A percentile compares a stretch with the other conserved stretches of the same genome.
Conservation (phyloP, 2,797 vertebrate species). For the Sebastes melanostomus region DNA sequence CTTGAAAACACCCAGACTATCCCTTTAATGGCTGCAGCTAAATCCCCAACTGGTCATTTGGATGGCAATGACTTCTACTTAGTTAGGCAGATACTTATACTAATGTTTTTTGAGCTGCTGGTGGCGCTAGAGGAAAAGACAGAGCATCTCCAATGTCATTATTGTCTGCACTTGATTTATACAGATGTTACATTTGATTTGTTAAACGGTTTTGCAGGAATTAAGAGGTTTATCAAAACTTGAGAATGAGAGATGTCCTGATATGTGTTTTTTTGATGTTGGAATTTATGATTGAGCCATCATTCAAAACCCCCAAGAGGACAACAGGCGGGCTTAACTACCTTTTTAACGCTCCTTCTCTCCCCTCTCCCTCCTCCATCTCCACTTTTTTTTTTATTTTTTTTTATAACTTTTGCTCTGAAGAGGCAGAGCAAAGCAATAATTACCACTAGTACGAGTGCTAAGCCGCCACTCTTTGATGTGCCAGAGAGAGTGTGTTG, state of each 20-base stretch:
- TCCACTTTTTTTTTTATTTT: constrained; percentile 6
- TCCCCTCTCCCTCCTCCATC: background rate
- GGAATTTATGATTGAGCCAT: constrained; percentile 18
- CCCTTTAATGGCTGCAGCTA: background rate
- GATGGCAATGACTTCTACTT: background rate
- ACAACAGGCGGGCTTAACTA: constrained; percentile 4
- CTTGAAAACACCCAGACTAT: too few relatives aligned
- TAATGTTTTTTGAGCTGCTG: too few relatives aligned
- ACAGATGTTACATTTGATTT: constrained; percentile 2
- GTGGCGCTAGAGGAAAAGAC: background rate
- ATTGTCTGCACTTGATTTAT: background rate
- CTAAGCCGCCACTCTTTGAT: constrained; percentile 73
- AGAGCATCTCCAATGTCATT: background rate
- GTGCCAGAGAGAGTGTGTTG: constrained; percentile 67
- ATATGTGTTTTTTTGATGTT: background rate
- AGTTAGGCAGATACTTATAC: background rate
- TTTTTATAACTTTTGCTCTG: constrained; percentile 21
- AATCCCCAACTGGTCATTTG: background rate
- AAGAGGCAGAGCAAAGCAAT: constrained; percentile 68
- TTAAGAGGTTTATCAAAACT: background rate
- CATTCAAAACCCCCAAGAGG: background rate
- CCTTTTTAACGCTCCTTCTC: constrained; percentile 13
- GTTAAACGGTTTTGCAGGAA: background rate
- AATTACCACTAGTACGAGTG: constrained; percentile 66
- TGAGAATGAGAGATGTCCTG: background rate